Evolutionary conservation across 1,140 invertebrate species (phyloP), one percentile per base, ranked within the genome.

Genomic region (Leptinotarsa lineolata): DNA sequence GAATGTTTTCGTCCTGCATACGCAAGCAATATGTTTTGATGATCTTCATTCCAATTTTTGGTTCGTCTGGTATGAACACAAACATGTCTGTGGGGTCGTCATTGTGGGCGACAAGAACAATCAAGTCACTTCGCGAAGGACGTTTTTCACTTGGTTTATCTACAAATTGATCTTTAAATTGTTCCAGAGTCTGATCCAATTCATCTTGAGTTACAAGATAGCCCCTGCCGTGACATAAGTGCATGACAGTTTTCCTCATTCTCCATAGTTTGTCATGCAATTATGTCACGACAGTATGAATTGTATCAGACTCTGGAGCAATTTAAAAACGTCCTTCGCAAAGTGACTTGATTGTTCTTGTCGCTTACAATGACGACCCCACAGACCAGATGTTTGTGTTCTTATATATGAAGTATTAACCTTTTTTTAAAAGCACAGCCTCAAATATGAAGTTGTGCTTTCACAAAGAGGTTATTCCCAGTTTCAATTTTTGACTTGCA

Each of bases 321-420:
- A 79, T 99, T 99, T 84, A 99, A 99, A 94, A 96, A 83, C 85
- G 93, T 16, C 97, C 97, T 0, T 91, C 94, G 0, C 86, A 97
- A 76, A 94, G 93, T 84, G 96, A 98, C 85, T 87, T 99, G 4
- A 99, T 97, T 82, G 95, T 99, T 20, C 85, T 99, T 2, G 98
- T 99, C 0, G 97, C 98, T 11, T 98, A 99, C 85, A 99, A 99
- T 85, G 97, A 99, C 87, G 98, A 99, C 87, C 97, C 98, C 0
- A 99, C 97, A 78, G 98, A 99, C 87, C n/a, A n/a, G n/a, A 94
- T 99, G 91, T 99, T 99, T 86, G 97, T 99, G 0, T 99, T 99
- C 83, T n/a, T n/a, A n/a, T n/a, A n/a, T n/a, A n/a, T n/a, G n/a
- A n/a, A n/a, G n/a, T n/a, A n/a, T n/a, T n/a, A n/a, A n/a, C n/a